Percentiles rank a stretch among this genome's conserved stretches.
Conservation (phyloP, 2,797 vertebrate genomes). For the Sebastes vulpes region DNA sequence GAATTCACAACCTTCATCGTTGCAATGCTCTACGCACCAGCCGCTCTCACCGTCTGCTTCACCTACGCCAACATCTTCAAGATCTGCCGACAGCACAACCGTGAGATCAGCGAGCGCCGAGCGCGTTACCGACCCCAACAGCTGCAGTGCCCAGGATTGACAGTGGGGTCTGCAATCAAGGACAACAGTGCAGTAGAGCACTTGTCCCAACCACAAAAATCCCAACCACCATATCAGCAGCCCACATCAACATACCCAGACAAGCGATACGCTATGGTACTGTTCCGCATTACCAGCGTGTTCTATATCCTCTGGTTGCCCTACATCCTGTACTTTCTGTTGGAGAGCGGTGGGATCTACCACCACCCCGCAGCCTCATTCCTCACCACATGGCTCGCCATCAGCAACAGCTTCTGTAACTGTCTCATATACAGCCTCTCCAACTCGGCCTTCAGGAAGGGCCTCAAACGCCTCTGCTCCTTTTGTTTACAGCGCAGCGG, state of each 20-base stretch:
- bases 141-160: slow-evolving; percentile 65
- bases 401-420: slow-evolving; percentile 99
- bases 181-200: slow-evolving; percentile 45
- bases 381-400: slow-evolving; percentile 98
- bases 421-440: slow-evolving; percentile 99
- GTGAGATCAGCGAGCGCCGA: slow-evolving; percentile 95
- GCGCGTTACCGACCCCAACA: slow-evolving; percentile 93
- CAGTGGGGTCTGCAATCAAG: slow-evolving; percentile 46
- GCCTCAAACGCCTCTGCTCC: slow-evolving; percentile 94
- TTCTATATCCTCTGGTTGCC: slow-evolving; percentile 99
- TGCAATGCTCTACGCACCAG: slow-evolving; percentile 93
- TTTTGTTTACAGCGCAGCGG: slow-evolving; percentile 89
- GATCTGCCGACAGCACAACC: slow-evolving; percentile 97
- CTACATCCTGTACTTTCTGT: slow-evolving; percentile 97
- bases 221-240: slow-evolving; percentile 82
- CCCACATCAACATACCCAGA: slow-evolving; percentile 88
- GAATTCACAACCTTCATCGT: slow-evolving; percentile 96
- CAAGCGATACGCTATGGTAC: slow-evolving; percentile 95
- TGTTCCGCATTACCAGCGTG: slow-evolving; percentile 98
- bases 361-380: slow-evolving; percentile 92
- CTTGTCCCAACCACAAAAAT: slow-evolving; percentile 79
- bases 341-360: slow-evolving; percentile 94
- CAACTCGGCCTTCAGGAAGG: slow-evolving; percentile 97
- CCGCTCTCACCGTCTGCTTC: slow-evolving; percentile 94
- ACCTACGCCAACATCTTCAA: slow-evolving; percentile 99